Conservation (phyloP, 2,888 invertebrate species). For the Stenotaenia linearis region DNA sequence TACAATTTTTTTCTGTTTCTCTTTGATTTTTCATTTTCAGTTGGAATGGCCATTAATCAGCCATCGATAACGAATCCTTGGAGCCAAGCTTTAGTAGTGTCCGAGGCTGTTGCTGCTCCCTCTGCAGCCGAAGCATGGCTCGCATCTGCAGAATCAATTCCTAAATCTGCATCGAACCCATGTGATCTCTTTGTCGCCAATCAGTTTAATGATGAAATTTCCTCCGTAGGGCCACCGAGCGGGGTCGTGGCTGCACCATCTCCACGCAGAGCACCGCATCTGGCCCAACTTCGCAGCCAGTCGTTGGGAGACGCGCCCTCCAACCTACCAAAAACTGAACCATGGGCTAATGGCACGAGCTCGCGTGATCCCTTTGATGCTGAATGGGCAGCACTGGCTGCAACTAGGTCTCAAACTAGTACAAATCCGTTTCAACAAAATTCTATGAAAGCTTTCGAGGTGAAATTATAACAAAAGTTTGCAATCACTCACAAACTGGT, state of each 20-base stretch:
- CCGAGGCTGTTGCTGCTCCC: background rate
- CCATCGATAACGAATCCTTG: slow-evolving; percentile 6
- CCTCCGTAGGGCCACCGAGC: slow-evolving; percentile 35
- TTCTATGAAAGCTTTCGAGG: slow-evolving; percentile 57
- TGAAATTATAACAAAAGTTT: slow-evolving; percentile 53
- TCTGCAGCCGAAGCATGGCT: slow-evolving; percentile 38
- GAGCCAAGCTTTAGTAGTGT: background rate
- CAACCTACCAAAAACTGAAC: slow-evolving; percentile 32
- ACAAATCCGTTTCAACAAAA: slow-evolving; percentile 58
- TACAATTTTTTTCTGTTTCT: background rate
- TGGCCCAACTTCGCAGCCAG: slow-evolving; percentile 51
- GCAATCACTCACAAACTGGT: background rate
- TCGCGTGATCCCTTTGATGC: slow-evolving; percentile 71
- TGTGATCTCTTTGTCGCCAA: slow-evolving; percentile 35
- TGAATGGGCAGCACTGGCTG: slow-evolving; percentile 68
- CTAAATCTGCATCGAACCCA: slow-evolving; percentile 36
- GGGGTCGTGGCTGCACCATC: slow-evolving; percentile 37
- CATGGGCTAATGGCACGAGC: slow-evolving; percentile 33
- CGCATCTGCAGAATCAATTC: slow-evolving; percentile 36
- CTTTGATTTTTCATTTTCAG: background rate
- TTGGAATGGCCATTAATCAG: background rate
- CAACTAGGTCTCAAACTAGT: slow-evolving; percentile 49
- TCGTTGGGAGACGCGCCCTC: slow-evolving; percentile 51
- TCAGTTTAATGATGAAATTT: slow-evolving; percentile 29
- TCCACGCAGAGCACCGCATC: slow-evolving; percentile 54